Base-by-base conservation (phyloP, 1,140 invertebrate species). In the Nylanderia fulva region DNA sequence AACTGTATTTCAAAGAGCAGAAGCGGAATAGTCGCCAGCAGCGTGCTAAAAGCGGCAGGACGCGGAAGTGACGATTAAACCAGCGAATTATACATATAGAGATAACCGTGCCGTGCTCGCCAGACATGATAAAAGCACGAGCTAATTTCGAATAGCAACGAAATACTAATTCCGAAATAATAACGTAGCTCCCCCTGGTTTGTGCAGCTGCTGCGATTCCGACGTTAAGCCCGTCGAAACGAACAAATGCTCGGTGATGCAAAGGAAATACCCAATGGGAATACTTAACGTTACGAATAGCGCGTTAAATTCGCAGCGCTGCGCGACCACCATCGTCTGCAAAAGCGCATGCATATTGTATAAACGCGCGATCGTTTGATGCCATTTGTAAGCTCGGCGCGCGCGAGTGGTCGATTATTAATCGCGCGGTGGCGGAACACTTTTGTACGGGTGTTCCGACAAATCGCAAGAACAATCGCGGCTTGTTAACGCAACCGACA, bases 401-500 rank as follows among this genome's bases (percentile, higher is more conserved):
- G 39, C 60, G 60, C 61, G 66, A 69, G n/a, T 15, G 56, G 33
- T 48, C 56, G 45, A 69, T 61, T 61, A 61, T 76, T 63, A 86
- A 69, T 66, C 36, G 48, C 58, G 60, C 45, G 42, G 36, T 18
- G 52, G 11, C 39, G 56, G 21, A 27, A 36, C 45, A 79, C n/a
- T 86, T 87, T 61, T 52, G 61, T 33, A n/a, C 24, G 27, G n/a
- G 39, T 58, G 48, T 80, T 71, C 52, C 64, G 52, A 1, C 77
- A 63, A 72, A 58, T 82, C 66, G 66, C 52, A 48, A 82, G 77
- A 82, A 82, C 77, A 82, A 82, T 82, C 77, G 77, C 36, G 77
- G 77, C 77, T 82, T 82, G 77, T 82, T 82, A 82, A 82, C 66
- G 77, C 77, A 58, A 72, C 77, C 77, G 29, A 71, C 66, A 71